Conservation (phyloP, 2,888 invertebrate species). For the Xanthorhoe designata region DNA sequence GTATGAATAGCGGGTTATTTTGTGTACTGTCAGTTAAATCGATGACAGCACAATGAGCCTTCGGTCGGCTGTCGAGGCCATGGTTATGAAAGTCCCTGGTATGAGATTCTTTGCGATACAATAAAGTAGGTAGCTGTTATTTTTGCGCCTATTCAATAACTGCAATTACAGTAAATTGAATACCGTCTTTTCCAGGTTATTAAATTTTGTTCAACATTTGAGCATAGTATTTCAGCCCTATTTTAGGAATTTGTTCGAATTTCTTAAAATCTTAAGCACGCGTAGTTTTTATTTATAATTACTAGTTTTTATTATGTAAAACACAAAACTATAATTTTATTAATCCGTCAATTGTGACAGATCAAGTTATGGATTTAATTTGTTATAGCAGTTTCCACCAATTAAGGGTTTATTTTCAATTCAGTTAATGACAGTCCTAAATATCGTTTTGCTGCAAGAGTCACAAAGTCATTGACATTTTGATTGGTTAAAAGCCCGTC, state of each 20-base stretch:
- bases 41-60: constrained; percentile 81
- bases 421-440: constrained; percentile 23
- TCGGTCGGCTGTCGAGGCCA: constrained; percentile 68
- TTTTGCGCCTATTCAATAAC: constrained; percentile 30
- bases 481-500: constrained; percentile 10
- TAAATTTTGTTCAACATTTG: background rate
- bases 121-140: constrained; percentile 37
- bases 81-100: constrained; percentile 62
- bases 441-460: constrained; percentile 17
- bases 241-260: no score
- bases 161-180: constrained; percentile 24
- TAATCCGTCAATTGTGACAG: no score
- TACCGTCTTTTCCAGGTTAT: constrained; percentile 12
- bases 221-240: background rate
- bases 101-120: constrained; percentile 50
- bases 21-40: constrained; percentile 79
- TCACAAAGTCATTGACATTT: constrained; percentile 21
- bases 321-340: no score
- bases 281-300: no score
- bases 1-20: constrained; percentile 80
- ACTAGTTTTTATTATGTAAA: no score
- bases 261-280: no score
- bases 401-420: constrained; percentile 17
- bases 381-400: no score
- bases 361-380: no score